These are phyloP conservation scores for Branchinecta sandiegonensis DNA, from an alignment of 2,888 invertebrate species.

Conservation along the genomic window DNA sequence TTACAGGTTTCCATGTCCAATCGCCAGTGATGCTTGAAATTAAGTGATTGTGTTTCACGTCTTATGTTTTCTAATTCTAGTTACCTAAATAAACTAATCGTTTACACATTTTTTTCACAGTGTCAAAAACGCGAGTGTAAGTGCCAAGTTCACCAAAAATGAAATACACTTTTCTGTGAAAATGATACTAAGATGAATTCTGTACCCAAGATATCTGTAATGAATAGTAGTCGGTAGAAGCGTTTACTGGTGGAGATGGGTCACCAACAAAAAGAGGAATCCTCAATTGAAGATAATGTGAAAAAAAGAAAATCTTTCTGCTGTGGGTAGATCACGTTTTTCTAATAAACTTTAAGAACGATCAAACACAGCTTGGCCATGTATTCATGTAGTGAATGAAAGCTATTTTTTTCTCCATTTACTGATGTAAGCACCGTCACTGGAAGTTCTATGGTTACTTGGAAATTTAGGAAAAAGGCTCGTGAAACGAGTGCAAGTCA, in stretches of 20 bases:
- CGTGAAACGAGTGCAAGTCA: no score
- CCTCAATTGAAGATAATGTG: background rate
- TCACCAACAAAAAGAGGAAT: constrained; percentile 1
- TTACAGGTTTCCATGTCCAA: constrained; percentile 9
- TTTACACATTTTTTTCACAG: background rate
- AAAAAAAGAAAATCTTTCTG: background rate
- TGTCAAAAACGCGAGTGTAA: constrained; percentile 4
- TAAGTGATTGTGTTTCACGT: background rate
- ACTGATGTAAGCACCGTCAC: no score
- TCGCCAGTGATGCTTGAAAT: background rate
- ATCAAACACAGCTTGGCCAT: no score
- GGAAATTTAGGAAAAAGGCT: no score
- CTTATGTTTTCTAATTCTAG: background rate
- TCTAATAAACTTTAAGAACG: background rate
- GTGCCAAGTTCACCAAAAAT: background rate
- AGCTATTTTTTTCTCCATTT: no score
- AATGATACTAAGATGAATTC: no score
- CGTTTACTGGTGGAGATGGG: background rate
- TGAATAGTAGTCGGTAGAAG: no score
- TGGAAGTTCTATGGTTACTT: no score
- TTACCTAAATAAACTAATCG: background rate
- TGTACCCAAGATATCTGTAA: no score
- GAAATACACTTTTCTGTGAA: background rate
- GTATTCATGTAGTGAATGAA: no score
- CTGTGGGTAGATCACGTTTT: background rate